phyloP scores from a whole-genome alignment of 35 echinoderm and acorn worm species.

The Apostichopus parvimensis region DNA sequence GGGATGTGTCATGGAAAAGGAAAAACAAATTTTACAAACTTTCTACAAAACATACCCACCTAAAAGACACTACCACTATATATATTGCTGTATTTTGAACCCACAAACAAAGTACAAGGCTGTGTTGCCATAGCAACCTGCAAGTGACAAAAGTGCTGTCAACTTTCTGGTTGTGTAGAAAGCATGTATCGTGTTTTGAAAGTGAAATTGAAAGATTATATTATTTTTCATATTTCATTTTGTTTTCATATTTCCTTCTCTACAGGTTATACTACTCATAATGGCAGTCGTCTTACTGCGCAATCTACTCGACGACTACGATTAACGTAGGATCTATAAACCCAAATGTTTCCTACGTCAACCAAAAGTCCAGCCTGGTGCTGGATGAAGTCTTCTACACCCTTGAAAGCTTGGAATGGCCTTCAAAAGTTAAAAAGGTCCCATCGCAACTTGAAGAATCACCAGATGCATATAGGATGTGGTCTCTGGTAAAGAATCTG shows the following conservation, averaged over 20 bases:
- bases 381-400: neutral
- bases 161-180: neutral
- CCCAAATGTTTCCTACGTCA: neutral
- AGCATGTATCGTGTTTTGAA: too few relatives aligned
- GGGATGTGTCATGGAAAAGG: too few relatives aligned
- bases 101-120: neutral
- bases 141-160: neutral
- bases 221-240: too few relatives aligned
- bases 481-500: too few relatives aligned
- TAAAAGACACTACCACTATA: too few relatives aligned
- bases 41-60: too few relatives aligned
- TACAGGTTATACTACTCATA: slow-evolving; percentile 78
- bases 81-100: too few relatives aligned
- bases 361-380: neutral
- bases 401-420: neutral
- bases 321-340: slow-evolving; percentile 42
- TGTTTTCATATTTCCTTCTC: neutral
- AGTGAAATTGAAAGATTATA: too few relatives aligned
- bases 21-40: too few relatives aligned
- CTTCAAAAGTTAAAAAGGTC: neutral
- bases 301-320: slow-evolving; percentile 91
- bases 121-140: neutral
- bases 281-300: slow-evolving; percentile 76
- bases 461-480: too few relatives aligned
- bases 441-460: neutral